Conservation (phyloP, 2,113 vertebrate genomes). For the Peromyscus leucopus region DNA sequence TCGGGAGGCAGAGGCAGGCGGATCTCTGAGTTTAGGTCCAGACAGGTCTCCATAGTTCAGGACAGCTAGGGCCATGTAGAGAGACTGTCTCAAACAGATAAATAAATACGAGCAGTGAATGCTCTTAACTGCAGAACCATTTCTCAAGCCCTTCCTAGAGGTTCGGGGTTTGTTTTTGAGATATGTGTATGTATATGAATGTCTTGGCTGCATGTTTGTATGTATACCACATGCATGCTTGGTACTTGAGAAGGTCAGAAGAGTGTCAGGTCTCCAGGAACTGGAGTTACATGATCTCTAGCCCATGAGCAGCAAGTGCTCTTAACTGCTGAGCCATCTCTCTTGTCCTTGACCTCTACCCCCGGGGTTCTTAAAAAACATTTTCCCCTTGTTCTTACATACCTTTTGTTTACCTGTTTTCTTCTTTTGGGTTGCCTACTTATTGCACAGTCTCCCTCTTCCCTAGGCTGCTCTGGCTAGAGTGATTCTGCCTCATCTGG, state of each 20-base stretch:
- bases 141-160: background rate
- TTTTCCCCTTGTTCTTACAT: background rate
- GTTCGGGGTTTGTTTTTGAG: background rate
- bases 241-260: too few relatives aligned
- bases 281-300: background rate
- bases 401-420: background rate
- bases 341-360: background rate
- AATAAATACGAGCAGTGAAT: too few relatives aligned
- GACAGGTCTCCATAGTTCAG: too few relatives aligned
- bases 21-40: too few relatives aligned
- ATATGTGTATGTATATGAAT: background rate
- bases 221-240: background rate
- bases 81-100: too few relatives aligned
- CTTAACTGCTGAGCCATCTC: background rate
- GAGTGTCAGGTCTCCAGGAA: background rate
- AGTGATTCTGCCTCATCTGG: background rate
- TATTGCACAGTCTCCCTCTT: background rate
- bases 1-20: too few relatives aligned
- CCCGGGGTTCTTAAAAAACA: background rate
- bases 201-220: background rate
- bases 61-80: too few relatives aligned
- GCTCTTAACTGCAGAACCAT: too few relatives aligned
- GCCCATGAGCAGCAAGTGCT: background rate
- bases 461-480: background rate
- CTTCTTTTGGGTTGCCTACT: background rate